Evolutionary conservation across 2,888 invertebrate genomes (phyloP), one percentile per base, ranked within the genome.

Genomic region (Pelosia muscerda): DNA sequence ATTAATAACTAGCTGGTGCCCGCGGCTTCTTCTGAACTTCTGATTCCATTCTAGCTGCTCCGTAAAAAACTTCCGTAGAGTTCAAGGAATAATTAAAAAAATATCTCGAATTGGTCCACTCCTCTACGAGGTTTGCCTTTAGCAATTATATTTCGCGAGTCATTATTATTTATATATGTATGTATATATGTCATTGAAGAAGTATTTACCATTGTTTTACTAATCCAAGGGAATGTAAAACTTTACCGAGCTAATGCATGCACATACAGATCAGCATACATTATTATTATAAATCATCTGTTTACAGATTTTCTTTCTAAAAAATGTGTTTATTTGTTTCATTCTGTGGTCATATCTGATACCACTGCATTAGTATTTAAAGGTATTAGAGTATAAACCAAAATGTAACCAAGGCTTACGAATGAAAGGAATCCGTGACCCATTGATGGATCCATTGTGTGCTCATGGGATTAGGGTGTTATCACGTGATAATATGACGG

Each of bases 381-480:
- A 57, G 53, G 66, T 65, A 76, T 77, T 70, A 68, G 69, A 68
- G 65, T 74, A 60, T 69, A 74, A 82, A 82, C 84, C 77, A 81
- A 84, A 87, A 84, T 89, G 88, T 91, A 88, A 90, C 87, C 87
- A 89, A 88, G 86, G 86, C 75, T 82, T 66, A 76, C 22, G 80
- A 84, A 92, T 88, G 92, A 90, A 63, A 92, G 88, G 90, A 90
- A 87, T 88, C 84, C 78, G 78, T 87, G 90, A 89, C 85, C 88
- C 90, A 84, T 76, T 74, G 81, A 74, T 78, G 86, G 84, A 79
- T 85, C 82, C 74, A 85, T 89, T 90, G 91, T 95, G 86, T 92
- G 91, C 89, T 83, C 86, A 85, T 81, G 88, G 92, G 92, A 92
- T 94, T 93, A 90, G 90, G 91, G 93, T 90, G 89, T 89, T 90